Base-by-base conservation (phyloP, 2,797 vertebrate genomes). In the Artibeus lituratus region DNA sequence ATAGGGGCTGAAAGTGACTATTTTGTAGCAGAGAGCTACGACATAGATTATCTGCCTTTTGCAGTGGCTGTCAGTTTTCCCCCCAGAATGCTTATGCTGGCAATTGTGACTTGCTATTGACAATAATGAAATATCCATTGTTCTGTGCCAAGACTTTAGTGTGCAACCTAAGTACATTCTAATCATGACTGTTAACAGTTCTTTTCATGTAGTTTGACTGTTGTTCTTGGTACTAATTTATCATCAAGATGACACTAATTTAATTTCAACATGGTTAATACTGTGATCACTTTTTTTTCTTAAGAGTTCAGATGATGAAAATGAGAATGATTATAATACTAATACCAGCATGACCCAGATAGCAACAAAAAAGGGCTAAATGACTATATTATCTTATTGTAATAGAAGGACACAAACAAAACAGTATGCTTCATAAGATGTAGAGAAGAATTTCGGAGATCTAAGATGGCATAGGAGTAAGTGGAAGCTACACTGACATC, bases 181-280 rank as follows among this genome's bases (percentile, higher is more conserved):
- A 84, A 81, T 47, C 57, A 32, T 21, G 22, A 35, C 7, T 57
- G 24, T 39, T 87, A 78, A 78, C 22, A 77, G 26, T 26, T 32
- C 32, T 94, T 86, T 92, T 47, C 39, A 65, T 49, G 47, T 51
- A 15, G 19, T 72, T 24, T 72, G 39, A 53, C 32, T 69, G 2
- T 70, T 91, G 8, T 76, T 57, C 39, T 89, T 95, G 39, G 21
- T 59, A 6, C 29, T 62, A 62, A 62, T n/a, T 65, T n/a, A 65
- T 29, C 62, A 82, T 44, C 29, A 12, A 92, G 69, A 44, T 69
- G 42, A 85, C 49, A 37, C 14, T 82, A 84, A 92, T 51, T 96
- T 95, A 94, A 95, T 93, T 90, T 78, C 69, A 86, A 88, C n/a
- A 81, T 3, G 80, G 67, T 57, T 47, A 80, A 87, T 72, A 65